These are phyloP conservation scores for Heterocephalus glaber DNA, from an alignment of 2,113 vertebrate species.

Conservation along the genomic window DNA sequence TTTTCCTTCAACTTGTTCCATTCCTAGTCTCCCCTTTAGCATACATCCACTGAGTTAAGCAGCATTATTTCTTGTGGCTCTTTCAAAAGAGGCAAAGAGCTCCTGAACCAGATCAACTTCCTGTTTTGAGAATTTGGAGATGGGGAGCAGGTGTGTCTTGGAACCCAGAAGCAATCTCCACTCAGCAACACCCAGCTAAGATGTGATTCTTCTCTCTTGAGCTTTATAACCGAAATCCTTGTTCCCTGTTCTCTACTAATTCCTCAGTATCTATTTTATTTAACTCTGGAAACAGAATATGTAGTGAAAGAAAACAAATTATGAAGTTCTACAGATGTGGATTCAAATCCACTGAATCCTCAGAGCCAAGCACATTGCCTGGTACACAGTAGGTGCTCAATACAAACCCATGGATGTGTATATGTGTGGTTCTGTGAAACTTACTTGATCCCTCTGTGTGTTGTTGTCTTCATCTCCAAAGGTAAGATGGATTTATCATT, in stretches of 20 bases:
- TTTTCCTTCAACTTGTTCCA: not conserved
- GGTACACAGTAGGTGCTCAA: not conserved
- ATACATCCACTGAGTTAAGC: too few relatives aligned
- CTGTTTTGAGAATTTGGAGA: not conserved
- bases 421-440: not conserved
- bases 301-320: not conserved
- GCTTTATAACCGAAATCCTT: not conserved
- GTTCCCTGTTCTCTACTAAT: not conserved
- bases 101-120: too few relatives aligned
- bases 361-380: not conserved
- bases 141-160: not conserved
- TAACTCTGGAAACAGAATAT: not conserved
- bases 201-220: not conserved
- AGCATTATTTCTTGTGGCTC: not conserved
- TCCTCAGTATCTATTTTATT: not conserved
- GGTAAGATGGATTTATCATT: not conserved
- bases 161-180: not conserved
- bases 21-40: fast-evolving
- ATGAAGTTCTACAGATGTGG: too few relatives aligned
- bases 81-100: not conserved
- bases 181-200: not conserved
- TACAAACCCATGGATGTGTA: not conserved
- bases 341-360: not conserved
- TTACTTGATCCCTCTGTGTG: not conserved
- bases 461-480: not conserved